Percentiles rank a stretch among this genome's conserved stretches.
These are phyloP conservation scores for Prionace glauca DNA, from an alignment of 2,797 vertebrate genomes.

Conservation along the genomic window DNA sequence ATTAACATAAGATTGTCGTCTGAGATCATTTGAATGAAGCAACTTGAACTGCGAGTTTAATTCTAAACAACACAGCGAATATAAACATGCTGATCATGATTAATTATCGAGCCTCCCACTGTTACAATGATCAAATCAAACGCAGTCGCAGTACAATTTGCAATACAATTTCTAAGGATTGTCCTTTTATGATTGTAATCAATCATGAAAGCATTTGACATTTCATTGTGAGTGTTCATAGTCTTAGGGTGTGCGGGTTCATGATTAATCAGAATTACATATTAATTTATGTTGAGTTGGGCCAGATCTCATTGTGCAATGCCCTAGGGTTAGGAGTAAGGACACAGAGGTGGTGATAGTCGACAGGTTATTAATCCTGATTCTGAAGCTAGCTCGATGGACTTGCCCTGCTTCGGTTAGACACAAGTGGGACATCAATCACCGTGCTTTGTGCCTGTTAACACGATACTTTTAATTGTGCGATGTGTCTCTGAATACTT, in stretches of 20 bases:
- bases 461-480: background rate
- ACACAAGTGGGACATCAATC: background rate
- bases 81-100: background rate
- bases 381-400: background rate
- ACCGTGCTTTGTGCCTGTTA: too few species aligned
- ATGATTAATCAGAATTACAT: conserved; percentile 21
- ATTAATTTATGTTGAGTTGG: background rate
- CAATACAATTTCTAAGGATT: conserved; percentile 1
- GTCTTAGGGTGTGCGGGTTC: background rate
- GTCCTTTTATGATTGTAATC: background rate
- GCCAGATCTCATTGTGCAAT: background rate
- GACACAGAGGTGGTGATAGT: background rate
- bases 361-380: background rate
- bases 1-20: background rate
- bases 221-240: background rate
- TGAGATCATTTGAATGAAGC: background rate
- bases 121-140: conserved; percentile 2
- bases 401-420: background rate
- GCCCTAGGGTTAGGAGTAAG: background rate
- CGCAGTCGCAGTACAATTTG: background rate
- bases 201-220: background rate
- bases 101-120: background rate
- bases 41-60: background rate
- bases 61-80: background rate
- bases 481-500: background rate